Conservation (phyloP, 2,113 vertebrate species). For the Halichoeres trimaculatus region DNA sequence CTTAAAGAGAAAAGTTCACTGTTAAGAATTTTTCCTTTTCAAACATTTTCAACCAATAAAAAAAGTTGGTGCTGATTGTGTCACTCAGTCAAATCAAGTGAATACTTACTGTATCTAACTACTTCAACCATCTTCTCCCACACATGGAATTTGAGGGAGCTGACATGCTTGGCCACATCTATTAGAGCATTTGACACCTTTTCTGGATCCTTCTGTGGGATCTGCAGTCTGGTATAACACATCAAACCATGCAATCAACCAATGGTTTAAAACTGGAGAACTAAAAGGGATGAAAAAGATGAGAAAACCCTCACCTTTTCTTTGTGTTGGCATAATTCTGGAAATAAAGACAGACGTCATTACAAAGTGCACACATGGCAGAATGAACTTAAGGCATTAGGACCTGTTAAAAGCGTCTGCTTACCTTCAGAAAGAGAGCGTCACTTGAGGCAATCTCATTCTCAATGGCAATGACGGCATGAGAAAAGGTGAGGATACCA, state of each 20-base stretch:
- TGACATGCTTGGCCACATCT: slow-evolving; percentile 79
- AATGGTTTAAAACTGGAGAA: background rate
- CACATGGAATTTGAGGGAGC: slow-evolving; percentile 82
- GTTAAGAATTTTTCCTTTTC: no score
- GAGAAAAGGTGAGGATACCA: slow-evolving; percentile 80
- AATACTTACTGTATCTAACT: slow-evolving; percentile 81
- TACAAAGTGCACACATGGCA: background rate
- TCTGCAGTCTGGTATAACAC: slow-evolving; percentile 66
- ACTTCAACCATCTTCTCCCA: slow-evolving; percentile 83
- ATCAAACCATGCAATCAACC: background rate
- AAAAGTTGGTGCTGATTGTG: no score
- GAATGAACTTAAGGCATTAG: background rate
- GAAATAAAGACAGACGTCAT: slow-evolving; percentile 31
- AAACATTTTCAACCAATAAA: no score
- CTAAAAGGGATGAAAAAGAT: background rate
- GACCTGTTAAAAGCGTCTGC: background rate
- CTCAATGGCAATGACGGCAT: slow-evolving; percentile 79
- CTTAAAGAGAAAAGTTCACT: slow-evolving; percentile 45
- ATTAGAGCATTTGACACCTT: slow-evolving; percentile 75
- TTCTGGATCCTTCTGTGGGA: slow-evolving; percentile 72
- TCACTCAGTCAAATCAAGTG: no score
- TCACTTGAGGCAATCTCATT: slow-evolving; percentile 76
- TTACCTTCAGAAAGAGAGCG: slow-evolving; percentile 78
- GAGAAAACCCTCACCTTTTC: slow-evolving; percentile 69
- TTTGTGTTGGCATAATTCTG: slow-evolving; percentile 81